These are phyloP conservation scores for Trematocara nigrifrons DNA, from an alignment of 2,113 vertebrate species.

Conservation along the genomic window DNA sequence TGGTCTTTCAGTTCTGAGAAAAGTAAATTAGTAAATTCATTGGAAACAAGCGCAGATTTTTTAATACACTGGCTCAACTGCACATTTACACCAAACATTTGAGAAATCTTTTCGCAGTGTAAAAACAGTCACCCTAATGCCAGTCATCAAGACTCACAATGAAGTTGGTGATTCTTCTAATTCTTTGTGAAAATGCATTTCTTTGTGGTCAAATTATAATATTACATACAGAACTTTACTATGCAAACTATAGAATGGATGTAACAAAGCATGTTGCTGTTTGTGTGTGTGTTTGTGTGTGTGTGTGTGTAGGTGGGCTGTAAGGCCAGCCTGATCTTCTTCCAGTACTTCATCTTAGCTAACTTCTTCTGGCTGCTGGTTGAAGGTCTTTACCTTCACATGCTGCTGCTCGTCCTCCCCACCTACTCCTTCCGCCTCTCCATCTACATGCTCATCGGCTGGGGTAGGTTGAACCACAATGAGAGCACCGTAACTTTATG, in stretches of 20 bases:
- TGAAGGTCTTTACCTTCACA: conserved; percentile 92
- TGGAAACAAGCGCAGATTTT: not conserved
- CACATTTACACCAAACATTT: not conserved
- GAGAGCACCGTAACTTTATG: not conserved
- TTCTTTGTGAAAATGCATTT: not conserved
- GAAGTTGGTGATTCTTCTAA: not conserved
- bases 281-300: not conserved
- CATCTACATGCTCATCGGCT: conserved; percentile 87
- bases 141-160: not conserved
- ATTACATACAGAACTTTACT: not conserved
- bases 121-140: not conserved
- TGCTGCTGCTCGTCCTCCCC: conserved; percentile 83
- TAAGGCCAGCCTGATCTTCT: conserved; percentile 85
- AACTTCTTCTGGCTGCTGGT: conserved; percentile 99
- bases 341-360: conserved; percentile 93
- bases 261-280: not conserved
- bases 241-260: not conserved
- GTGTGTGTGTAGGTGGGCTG: conserved; percentile 80
- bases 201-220: not conserved
- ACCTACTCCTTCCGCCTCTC: conserved; percentile 82
- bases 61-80: not conserved
- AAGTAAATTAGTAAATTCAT: not conserved
- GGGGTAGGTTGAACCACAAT: conserved; percentile 50
- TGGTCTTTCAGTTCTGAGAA: not conserved
- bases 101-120: not conserved